Conservation (phyloP, 1,140 invertebrate species). For the Drosophila subpulchrella region DNA sequence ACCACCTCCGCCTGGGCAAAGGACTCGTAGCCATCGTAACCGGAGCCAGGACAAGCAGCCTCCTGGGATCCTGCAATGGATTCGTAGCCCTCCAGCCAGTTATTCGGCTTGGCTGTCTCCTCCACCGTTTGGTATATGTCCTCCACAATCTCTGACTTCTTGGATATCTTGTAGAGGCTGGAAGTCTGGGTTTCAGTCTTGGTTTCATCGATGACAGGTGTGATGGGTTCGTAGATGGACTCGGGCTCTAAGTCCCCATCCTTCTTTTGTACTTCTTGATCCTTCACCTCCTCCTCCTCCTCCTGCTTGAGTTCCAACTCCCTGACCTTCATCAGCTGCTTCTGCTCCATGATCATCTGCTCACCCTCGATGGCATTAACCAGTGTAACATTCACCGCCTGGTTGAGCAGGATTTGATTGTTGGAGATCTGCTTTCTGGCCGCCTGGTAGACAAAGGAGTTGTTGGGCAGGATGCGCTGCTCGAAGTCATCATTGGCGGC, state of each 20-base stretch:
- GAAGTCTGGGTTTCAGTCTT: conserved; percentile 69
- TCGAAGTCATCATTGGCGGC: conserved; percentile 69
- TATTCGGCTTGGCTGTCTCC: conserved; percentile 48
- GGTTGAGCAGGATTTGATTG: conserved; percentile 68
- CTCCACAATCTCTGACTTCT: conserved; percentile 33
- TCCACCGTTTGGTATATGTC: conserved; percentile 79
- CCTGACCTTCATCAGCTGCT: conserved; percentile 41
- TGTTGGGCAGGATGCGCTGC: conserved; percentile 72
- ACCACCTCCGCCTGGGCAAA: conserved; percentile 48
- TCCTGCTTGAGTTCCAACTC: background rate
- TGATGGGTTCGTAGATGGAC: conserved; percentile 76
- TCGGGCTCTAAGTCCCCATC: conserved; percentile 18
- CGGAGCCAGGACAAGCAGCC: background rate
- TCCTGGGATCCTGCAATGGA: conserved; percentile 72
- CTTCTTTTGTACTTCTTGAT: background rate
- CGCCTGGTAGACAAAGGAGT: conserved; percentile 71
- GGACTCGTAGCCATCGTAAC: conserved; percentile 73
- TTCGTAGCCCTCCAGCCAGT: conserved; percentile 76
- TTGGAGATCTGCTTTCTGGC: conserved; percentile 72
- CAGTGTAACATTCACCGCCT: conserved; percentile 72
- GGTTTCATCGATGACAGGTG: conserved; percentile 33
- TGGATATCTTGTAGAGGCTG: conserved; percentile 57
- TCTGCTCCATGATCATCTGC: conserved; percentile 77
- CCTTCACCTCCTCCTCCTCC: background rate
- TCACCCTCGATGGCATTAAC: conserved; percentile 76